Base-by-base conservation (phyloP, 2,888 invertebrate species). In the Biston stratarius region DNA sequence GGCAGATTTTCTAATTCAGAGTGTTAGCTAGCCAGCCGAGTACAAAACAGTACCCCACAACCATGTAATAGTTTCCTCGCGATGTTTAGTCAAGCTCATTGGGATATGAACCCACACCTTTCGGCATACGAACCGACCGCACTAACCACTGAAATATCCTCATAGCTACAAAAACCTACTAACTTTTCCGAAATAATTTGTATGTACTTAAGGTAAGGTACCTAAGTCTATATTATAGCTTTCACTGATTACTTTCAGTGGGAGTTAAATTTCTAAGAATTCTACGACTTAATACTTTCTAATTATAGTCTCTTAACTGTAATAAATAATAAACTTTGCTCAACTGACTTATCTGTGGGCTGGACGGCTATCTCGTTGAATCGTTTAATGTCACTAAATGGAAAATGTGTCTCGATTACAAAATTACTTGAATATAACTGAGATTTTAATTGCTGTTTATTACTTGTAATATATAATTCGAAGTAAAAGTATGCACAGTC, bases 361-460 rank as follows among this genome's bases (percentile, higher is more conserved):
- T 47, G 60, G 34, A 42, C 53, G 15, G 51, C 36, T 67, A 67
- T 67, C 67, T 60, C 36, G 45, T n/a, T 51, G 67, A 59, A 67
- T 62, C 67, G 63, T 45, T 63, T 63, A 63, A 49, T 60, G 67
- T 63, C 67, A 63, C 42, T 40, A 36, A 51, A 63, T 51, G 51
- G 49, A 38, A 67, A 63, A 67, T 67, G 63, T 67, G 63, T 60
- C 45, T 33, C 52, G 63, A 67, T 63, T 60, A 42, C 67, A 14
- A 59, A 63, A 67, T 6, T 15, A 40, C 15, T 58, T 15, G 42
- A 59, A 63, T 62, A 59, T 55, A 59, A 53, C 44, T 14, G 11
- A 34, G n/a, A 24, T 55, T 55, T 55, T 49, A 49, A 57, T 51
- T 55, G 33, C 48, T 14, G 47, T 14, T 47, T 3, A 15, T 47